These are phyloP conservation scores for Aurelia coerulea DNA, from an alignment of 30 jellyfish, hydroid and myxozoan species.

Conservation along the genomic window DNA sequence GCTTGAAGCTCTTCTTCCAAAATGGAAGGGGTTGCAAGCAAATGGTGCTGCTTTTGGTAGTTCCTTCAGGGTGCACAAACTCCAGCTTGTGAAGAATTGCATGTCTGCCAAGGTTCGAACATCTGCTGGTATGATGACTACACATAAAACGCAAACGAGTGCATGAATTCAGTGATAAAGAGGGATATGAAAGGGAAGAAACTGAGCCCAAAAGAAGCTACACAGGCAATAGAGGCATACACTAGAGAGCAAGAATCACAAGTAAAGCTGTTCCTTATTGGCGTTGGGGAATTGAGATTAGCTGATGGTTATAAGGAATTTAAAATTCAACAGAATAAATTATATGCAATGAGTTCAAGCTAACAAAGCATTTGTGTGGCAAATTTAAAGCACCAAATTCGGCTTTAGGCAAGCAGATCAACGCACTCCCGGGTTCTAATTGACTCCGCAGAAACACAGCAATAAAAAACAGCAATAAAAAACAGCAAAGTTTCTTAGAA, in stretches of 20 bases:
- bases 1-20: background rate
- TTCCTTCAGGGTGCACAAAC: background rate
- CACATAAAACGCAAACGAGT: constrained; percentile 34
- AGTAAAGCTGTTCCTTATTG: background rate
- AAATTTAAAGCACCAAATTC: background rate
- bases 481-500: too few relatives aligned
- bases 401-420: too few relatives aligned
- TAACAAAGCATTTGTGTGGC: background rate
- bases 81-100: constrained; percentile 2
- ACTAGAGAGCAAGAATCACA: background rate
- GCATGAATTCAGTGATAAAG: constrained; percentile 4
- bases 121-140: constrained; percentile 6
- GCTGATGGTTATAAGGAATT: background rate
- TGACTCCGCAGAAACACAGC: too few relatives aligned
- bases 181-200: constrained; percentile 9
- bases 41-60: background rate
- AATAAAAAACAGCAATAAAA: too few relatives aligned
- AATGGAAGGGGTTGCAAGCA: background rate
- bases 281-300: constrained; percentile 10
- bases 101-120: constrained; percentile 1
- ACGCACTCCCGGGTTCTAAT: too few relatives aligned
- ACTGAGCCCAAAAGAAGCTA: constrained; percentile 15
- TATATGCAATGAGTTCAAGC: background rate
- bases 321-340: too few relatives aligned
- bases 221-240: background rate